Conservation (phyloP, 2,888 invertebrate species). For the Metopia argyrocephala region DNA sequence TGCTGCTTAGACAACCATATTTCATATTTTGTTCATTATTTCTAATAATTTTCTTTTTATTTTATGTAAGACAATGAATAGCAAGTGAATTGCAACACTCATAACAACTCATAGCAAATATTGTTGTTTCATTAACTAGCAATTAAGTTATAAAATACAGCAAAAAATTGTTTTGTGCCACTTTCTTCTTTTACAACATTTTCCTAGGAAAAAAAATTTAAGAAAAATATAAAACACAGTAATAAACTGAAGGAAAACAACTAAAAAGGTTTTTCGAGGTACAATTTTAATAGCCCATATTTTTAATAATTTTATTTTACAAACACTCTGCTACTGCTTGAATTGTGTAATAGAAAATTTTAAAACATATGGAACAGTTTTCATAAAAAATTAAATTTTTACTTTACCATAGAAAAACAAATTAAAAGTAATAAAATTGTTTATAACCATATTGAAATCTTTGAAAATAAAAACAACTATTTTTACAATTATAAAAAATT, state of each 20-base stretch:
- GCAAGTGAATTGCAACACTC: background rate
- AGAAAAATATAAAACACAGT: no score
- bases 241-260: no score
- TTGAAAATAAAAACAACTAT: background rate
- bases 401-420: no score
- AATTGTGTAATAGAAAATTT: no score
- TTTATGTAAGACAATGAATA: conserved; percentile 12
- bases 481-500: background rate
- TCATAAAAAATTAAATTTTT: no score
- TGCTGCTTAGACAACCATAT: conserved; percentile 37
- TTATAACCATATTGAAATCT: background rate
- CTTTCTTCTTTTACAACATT: no score
- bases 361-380: no score
- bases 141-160: conserved; percentile 12
- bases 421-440: background rate
- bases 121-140: background rate
- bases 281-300: no score
- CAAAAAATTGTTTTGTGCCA: conserved; percentile 7
- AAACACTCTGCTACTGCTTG: no score
- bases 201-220: no score
- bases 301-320: no score
- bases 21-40: background rate
- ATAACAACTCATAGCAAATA: background rate
- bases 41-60: background rate
- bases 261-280: no score